Base-by-base conservation (phyloP, 37 sponge, comb jelly and placozoan genomes). In the Oopsacas minuta region DNA sequence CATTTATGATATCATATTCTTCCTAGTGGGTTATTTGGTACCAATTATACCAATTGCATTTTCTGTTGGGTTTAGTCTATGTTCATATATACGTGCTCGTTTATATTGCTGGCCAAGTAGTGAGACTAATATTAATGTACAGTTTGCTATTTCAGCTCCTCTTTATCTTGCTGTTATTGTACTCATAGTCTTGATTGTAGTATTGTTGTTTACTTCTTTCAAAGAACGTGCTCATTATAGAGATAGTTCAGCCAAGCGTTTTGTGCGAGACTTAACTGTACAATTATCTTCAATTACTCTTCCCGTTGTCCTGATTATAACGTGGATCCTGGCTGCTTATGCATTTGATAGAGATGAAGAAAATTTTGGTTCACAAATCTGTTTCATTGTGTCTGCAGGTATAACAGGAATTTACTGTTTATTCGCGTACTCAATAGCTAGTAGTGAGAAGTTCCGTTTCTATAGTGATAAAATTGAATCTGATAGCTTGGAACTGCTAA, bases 61-160 rank as follows among this genome's bases (percentile, higher is more conserved):
- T 61, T 61, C 75, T 20, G 22, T 61, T 3, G 30, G 75, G 1
- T 61, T 61, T 34, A 61, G 30, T 61, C 22, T 61, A 3, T 61
- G 75, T 61, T 61, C 75, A 3, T 61, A 61, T 61, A 25, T 32
- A 3, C 75, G 75, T 20, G 75, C 7, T 61, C 75, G 75, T 12
- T n/a, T 61, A 5, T 61, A 61, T 34, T 61, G 75, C 22, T 61
- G 75, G 75, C 75, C 75, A 12, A 61, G 75, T n/a, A 61, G 75
- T 34, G 75, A 61, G 75, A 61, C 75, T 25, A n/a, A 61, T 61
- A 5, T 12, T n/a, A 61, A 61, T 34, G 75, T 61, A 3, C 75
- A 61, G 22, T 61, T 3, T 3, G 75, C 75, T 20, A 61, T 61
- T 34, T 32, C 75, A 61, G 75, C 30, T 25, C 75, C 75, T n/a